Conservation (phyloP, 2,797 vertebrate species). For the Todus mexicanus region DNA sequence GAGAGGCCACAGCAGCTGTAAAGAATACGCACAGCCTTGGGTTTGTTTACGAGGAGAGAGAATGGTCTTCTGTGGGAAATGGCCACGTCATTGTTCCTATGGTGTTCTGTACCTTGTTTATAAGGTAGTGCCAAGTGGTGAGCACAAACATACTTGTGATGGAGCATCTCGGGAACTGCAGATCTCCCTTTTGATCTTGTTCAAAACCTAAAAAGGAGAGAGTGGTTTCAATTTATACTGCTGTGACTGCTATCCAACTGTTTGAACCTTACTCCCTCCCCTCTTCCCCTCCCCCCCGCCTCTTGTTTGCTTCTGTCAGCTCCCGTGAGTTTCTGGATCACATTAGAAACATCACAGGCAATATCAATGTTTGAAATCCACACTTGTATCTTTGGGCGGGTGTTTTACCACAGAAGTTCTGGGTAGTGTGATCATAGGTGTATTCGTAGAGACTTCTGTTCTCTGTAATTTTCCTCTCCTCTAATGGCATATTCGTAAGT, state of each 20-base stretch:
- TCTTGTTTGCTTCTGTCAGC: not conserved
- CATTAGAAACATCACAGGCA: not conserved
- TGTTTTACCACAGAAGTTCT: not conserved
- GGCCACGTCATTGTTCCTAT: not conserved
- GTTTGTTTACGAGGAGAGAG: constrained; percentile 20
- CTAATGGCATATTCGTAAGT: not conserved
- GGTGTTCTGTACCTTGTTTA: not conserved
- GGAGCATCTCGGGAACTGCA: not conserved
- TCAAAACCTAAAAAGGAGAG: not conserved
- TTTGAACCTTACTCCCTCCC: not conserved
- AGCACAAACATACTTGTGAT: not conserved
- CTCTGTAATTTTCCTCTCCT: not conserved
- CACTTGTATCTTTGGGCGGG: not conserved
- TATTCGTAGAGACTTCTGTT: not conserved
- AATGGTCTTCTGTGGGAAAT: constrained; percentile 32
- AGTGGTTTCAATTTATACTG: not conserved
- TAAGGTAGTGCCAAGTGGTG: not conserved
- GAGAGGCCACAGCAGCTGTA: not conserved
- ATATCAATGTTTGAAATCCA: not conserved
- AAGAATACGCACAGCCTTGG: not conserved
- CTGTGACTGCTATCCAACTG: not conserved
- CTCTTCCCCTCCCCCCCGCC: too few relatives aligned
- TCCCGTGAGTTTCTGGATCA: not conserved
- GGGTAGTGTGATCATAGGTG: not conserved
- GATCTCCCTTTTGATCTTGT: not conserved